A percentile compares a stretch with the other conserved stretches of the same genome.
These are phyloP conservation scores for Parapristionchus giblindavisi DNA, from an alignment of 2,888 invertebrate genomes.

Conservation along the genomic window DNA sequence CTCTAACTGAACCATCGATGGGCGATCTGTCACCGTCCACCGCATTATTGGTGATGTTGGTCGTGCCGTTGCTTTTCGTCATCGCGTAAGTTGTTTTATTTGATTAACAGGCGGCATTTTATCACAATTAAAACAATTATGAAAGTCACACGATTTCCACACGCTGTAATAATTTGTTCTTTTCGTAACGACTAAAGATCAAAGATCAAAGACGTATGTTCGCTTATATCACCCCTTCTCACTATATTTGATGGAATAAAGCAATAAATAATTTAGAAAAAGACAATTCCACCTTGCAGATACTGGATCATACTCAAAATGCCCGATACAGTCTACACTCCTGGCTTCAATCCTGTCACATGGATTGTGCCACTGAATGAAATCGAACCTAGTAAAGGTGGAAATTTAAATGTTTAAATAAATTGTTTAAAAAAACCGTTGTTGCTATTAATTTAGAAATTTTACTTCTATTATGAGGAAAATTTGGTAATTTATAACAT, in stretches of 20 bases:
- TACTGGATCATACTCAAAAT: conserved; percentile 54
- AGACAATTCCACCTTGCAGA: no score
- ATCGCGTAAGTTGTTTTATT: conserved; percentile 72
- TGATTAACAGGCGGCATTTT: neutral
- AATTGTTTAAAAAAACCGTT: no score
- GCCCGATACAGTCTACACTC: conserved; percentile 55
- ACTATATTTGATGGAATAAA: no score
- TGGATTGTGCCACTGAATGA: conserved; percentile 53
- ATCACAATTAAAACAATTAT: neutral
- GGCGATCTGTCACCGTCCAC: conserved; percentile 57
- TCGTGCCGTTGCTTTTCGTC: conserved; percentile 79
- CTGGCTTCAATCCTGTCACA: conserved; percentile 49
- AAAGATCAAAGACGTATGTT: no score
- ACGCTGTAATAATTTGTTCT: no score
- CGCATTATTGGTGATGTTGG: conserved; percentile 80
- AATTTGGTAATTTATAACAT: no score
- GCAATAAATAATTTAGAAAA: no score
- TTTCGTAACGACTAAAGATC: no score
- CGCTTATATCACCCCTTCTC: no score
- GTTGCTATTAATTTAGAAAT: neutral
- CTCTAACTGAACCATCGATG: conserved; percentile 76
- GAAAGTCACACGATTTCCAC: no score
- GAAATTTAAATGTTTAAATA: no score
- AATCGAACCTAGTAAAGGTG: no score
- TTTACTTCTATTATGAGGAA: neutral